phyloP scores from a whole-genome alignment of 2,888 invertebrate species.

The Coelopa pilipes region DNA sequence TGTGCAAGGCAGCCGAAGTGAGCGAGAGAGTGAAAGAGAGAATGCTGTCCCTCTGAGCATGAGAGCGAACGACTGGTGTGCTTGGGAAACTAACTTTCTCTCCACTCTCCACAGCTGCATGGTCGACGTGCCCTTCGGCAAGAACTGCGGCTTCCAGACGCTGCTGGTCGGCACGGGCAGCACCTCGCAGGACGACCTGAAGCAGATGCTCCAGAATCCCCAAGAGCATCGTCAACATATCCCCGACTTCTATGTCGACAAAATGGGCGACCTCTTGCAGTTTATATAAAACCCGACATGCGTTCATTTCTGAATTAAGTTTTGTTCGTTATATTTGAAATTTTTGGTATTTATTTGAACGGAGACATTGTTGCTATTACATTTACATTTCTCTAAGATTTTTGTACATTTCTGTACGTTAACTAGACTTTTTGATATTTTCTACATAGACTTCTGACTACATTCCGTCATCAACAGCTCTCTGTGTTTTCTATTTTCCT shows the following conservation, averaged over 20 bases:
- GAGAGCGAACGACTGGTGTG: no score
- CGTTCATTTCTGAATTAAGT: not conserved
- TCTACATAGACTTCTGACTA: no score
- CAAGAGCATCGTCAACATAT: conserved; percentile 72
- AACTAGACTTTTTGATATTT: no score
- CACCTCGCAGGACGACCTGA: conserved; percentile 72
- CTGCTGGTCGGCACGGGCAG: conserved; percentile 89
- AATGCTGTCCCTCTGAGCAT: no score
- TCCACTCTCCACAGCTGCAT: no score
- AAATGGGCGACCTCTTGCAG: conserved; percentile 75
- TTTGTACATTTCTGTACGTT: no score
- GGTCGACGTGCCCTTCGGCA: conserved; percentile 92
- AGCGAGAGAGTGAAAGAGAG: no score
- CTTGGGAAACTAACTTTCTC: no score
- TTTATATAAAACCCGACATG: conserved; percentile 16
- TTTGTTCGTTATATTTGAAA: not conserved
- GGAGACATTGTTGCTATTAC: not conserved
- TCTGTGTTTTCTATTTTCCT: no score
- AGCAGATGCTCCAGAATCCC: conserved; percentile 68
- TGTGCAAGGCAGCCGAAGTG: no score
- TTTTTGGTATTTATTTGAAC: not conserved
- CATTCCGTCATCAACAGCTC: no score
- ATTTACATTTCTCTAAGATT: not conserved
- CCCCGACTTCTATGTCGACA: conserved; percentile 79
- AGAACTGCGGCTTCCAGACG: conserved; percentile 87